Conservation (phyloP, 2,888 invertebrate species). For the Exocentrus adspersus region DNA sequence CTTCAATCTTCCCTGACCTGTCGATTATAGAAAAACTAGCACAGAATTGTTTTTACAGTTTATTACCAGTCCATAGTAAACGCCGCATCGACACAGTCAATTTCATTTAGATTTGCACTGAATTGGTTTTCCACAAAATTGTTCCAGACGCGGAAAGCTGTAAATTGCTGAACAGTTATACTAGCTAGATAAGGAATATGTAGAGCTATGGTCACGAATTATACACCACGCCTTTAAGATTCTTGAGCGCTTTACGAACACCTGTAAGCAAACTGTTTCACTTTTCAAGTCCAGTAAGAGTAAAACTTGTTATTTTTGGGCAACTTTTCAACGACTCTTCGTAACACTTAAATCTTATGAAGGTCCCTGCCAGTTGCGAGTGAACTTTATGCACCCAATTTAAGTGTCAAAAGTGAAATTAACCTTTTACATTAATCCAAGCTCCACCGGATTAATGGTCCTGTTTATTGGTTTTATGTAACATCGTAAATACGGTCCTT, state of each 20-base stretch:
- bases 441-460: slow-evolving; percentile 29
- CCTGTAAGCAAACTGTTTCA: slow-evolving; percentile 40
- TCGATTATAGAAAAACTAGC: slow-evolving; percentile 17
- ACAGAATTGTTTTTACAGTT: slow-evolving; percentile 20
- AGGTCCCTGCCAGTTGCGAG: slow-evolving; percentile 30
- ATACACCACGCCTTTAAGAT: slow-evolving; percentile 39
- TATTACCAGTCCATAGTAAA: slow-evolving; percentile 16
- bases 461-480: slow-evolving; percentile 22
- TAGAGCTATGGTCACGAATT: slow-evolving; percentile 33
- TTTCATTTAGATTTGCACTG: slow-evolving; percentile 10
- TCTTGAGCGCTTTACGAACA: slow-evolving; percentile 31
- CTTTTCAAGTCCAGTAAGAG: slow-evolving; percentile 35
- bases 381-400: slow-evolving; percentile 37
- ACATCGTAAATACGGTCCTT: slow-evolving; percentile 14
- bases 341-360: slow-evolving; percentile 35
- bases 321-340: slow-evolving; percentile 38
- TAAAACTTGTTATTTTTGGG: slow-evolving; percentile 35
- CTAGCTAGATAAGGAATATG: slow-evolving; percentile 25
- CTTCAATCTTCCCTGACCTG: not conserved
- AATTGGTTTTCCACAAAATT: slow-evolving; percentile 15
- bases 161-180: slow-evolving; percentile 28
- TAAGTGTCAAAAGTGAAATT: slow-evolving; percentile 36
- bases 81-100: slow-evolving; percentile 28
- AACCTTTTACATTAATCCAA: slow-evolving; percentile 28
- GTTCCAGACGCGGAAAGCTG: slow-evolving; percentile 20